phyloP scores from a whole-genome alignment of 2,888 invertebrate species.

The Archaeoteleia sp. region DNA sequence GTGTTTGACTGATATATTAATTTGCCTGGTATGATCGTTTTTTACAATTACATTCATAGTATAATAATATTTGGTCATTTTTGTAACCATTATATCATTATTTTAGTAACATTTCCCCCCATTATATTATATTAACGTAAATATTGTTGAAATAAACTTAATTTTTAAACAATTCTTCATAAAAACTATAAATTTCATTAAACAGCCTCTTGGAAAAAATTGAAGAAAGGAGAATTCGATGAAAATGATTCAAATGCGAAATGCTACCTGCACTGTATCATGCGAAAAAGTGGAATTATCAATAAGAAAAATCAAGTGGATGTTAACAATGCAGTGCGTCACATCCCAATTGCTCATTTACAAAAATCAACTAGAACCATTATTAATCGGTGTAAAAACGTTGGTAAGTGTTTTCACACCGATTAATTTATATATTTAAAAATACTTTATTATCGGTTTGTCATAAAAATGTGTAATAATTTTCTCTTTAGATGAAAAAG shows the following conservation, averaged over 20 bases:
- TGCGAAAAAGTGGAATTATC: slow-evolving; percentile 64
- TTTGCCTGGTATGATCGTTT: too few relatives aligned
- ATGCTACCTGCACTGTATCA: slow-evolving; percentile 67
- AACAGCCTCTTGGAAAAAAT: slow-evolving; percentile 61
- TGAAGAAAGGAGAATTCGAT: slow-evolving; percentile 61
- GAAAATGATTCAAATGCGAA: slow-evolving; percentile 62
- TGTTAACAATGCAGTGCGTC: slow-evolving; percentile 60
- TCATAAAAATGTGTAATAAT: neutral
- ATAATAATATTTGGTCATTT: too few relatives aligned
- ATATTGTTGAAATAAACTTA: too few relatives aligned
- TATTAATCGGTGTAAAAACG: slow-evolving; percentile 59
- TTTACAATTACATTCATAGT: too few relatives aligned
- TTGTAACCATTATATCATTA: too few relatives aligned
- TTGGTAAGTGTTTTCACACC: slow-evolving; percentile 56
- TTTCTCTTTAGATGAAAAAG: slow-evolving; percentile 54
- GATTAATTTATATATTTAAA: neutral
- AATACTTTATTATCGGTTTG: neutral
- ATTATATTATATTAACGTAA: too few relatives aligned
- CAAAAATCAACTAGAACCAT: slow-evolving; percentile 58
- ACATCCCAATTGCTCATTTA: slow-evolving; percentile 57
- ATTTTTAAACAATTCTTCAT: too few relatives aligned
- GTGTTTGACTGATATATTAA: too few relatives aligned
- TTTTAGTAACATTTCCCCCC: too few relatives aligned
- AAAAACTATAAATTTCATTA: too few relatives aligned
- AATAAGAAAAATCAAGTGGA: slow-evolving; percentile 59